phyloP scores from a whole-genome alignment of 2,797 vertebrate genomes.

The Scyliorhinus canicula region DNA sequence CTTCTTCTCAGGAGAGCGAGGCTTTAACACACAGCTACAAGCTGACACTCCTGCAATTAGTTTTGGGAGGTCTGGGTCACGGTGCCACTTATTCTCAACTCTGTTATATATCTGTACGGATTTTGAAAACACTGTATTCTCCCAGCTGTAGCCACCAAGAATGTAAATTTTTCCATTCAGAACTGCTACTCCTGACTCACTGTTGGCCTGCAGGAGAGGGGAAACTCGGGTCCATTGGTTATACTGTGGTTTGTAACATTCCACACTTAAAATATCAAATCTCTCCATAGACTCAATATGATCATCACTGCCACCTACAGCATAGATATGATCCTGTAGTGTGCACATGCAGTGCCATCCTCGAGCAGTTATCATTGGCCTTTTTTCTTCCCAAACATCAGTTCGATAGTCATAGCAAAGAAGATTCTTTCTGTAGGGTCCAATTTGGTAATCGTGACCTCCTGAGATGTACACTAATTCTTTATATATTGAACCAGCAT shows the following conservation, averaged over 20 bases:
- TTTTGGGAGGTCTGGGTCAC: slow-evolving; percentile 76
- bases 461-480: slow-evolving; percentile 85
- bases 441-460: slow-evolving; percentile 87
- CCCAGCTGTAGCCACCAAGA: slow-evolving; percentile 93
- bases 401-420: slow-evolving; percentile 74
- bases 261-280: slow-evolving; percentile 82
- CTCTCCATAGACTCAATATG: slow-evolving; percentile 79
- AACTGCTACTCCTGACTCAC: slow-evolving; percentile 79
- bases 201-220: slow-evolving; percentile 76
- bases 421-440: slow-evolving; percentile 80
- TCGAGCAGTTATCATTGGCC: slow-evolving; percentile 74
- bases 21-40: slow-evolving; percentile 73
- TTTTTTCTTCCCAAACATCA: slow-evolving; percentile 72
- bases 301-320: slow-evolving; percentile 84
- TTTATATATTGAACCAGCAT: slow-evolving; percentile 79
- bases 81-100: slow-evolving; percentile 69
- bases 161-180: slow-evolving; percentile 79
- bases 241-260: slow-evolving; percentile 76
- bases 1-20: slow-evolving; percentile 60
- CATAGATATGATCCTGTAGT: slow-evolving; percentile 74
- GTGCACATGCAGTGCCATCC: slow-evolving; percentile 97
- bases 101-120: slow-evolving; percentile 78
- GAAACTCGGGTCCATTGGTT: slow-evolving; percentile 81
- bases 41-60: slow-evolving; percentile 80
- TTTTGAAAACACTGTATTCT: slow-evolving; percentile 79